Percentiles rank a stretch among this genome's conserved stretches.
Evolutionary conservation across 2,888 invertebrate species (phyloP).

Genomic region (Steinernema carpocapsae): DNA sequence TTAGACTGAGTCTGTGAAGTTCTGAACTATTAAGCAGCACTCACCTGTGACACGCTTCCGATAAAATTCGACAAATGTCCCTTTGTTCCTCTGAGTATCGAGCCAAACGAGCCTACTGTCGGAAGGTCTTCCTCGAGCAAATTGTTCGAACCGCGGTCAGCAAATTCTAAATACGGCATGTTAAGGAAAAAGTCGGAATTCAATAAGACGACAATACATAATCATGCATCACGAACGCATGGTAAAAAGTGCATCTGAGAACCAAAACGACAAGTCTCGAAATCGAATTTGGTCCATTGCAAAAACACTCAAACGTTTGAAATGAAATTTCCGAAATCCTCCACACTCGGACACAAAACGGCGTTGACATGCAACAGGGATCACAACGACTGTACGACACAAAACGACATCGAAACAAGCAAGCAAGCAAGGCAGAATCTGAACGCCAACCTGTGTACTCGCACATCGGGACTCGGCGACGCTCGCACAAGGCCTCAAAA

Average conservation of each 20-base stretch:
- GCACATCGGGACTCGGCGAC: conserved; percentile 14
- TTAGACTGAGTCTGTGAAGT: background rate
- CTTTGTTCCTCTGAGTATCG: conserved; percentile 60
- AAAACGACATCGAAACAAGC: conserved; percentile 24
- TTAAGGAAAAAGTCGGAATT: background rate
- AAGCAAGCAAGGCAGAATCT: conserved; percentile 17
- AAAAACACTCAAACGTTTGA: too few species aligned
- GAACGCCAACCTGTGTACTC: conserved; percentile 16
- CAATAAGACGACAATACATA: conserved; percentile 9
- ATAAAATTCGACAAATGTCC: conserved; percentile 63
- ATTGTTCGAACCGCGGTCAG: conserved; percentile 21
- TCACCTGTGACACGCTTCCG: conserved; percentile 63
- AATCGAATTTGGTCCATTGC: too few species aligned
- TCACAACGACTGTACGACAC: conserved; percentile 6
- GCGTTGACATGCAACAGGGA: background rate
- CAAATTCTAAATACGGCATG: conserved; percentile 14
- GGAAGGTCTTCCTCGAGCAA: conserved; percentile 24
- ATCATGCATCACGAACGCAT: conserved; percentile 21
- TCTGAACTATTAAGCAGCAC: background rate
- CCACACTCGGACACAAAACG: background rate
- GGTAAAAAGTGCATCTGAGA: conserved; percentile 12
- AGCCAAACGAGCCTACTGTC: conserved; percentile 49
- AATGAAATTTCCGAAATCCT: too few species aligned
- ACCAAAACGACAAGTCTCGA: background rate
- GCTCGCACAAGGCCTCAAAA: conserved; percentile 31